Evolutionary conservation across 2,797 vertebrate species (phyloP).

Genomic region (Sebastes oblongus): DNA sequence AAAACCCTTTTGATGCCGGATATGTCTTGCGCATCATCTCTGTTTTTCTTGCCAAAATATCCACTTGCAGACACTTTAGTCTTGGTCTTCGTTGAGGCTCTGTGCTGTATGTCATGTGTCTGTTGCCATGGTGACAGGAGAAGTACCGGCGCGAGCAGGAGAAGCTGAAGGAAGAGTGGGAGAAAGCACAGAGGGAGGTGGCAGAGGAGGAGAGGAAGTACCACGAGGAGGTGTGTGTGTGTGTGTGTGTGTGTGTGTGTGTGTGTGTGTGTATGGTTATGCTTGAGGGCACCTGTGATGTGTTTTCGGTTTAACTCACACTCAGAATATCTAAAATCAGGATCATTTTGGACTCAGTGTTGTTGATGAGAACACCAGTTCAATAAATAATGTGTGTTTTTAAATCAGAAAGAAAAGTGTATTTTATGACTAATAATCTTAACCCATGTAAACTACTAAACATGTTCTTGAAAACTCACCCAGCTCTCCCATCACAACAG

Average conservation of each 20-base stretch:
- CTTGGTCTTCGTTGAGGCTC: constrained; percentile 31
- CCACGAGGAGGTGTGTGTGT: constrained; percentile 90
- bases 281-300: background rate
- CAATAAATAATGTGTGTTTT: background rate
- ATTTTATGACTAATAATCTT: background rate
- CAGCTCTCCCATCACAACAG: constrained; percentile 66
- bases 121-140: constrained; percentile 85
- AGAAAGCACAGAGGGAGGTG: constrained; percentile 95
- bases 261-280: too few relatives aligned
- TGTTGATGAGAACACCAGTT: background rate
- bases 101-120: constrained; percentile 58
- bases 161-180: constrained; percentile 97
- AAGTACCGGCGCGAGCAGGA: constrained; percentile 93
- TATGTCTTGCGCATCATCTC: background rate
- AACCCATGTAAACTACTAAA: rapidly evolving
- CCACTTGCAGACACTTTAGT: constrained; percentile 10
- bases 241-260: too few relatives aligned
- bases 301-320: background rate
- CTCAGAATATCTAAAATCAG: background rate
- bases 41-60: constrained; percentile 6
- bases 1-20: background rate
- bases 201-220: constrained; percentile 94
- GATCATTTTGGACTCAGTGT: background rate
- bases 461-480: background rate
- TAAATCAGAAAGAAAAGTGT: background rate